Base-by-base conservation (phyloP, 2,888 invertebrate genomes). In the Phragmatobia fuliginosa region DNA sequence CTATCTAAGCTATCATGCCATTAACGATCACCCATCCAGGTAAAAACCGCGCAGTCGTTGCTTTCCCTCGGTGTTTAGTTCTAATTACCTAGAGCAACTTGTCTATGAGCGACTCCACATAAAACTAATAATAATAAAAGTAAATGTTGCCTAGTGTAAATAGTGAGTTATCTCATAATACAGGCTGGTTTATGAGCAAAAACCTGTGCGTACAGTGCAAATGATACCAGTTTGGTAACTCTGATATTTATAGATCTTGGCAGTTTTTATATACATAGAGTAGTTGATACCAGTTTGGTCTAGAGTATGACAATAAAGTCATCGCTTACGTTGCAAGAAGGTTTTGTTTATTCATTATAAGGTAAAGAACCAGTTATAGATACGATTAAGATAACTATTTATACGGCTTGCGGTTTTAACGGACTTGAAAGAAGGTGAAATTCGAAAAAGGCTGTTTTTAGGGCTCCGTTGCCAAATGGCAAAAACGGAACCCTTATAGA, bases 171-270 rank as follows among this genome's bases (percentile, higher is more conserved):
- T 16, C 3, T 58, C 31, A 32, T 28, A 49, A 32, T 25, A 31
- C 36, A 14, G 33, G 36, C 25, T 31, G 63, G 59, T 59, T 60
- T 64, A 73, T 64, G 68, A 31, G 32, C 1, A 63, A 62, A 60
- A 68, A 56, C 68, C 62, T 56, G 28, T 58, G 68, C 73, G 62
- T 71, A 69, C 70, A 66, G 72, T 66, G 71, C 81, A 73, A 68
- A 28, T 32, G 59, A 70, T 74, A 76, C 79, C 71, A 64, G 79
- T 79, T 78, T 72, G 62, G 70, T 66, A 59, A 74, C 68, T 70
- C 5, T 6, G 70, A 28, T 79, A 79, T 79, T 81, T 79, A 81
- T 79, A 79, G 81, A 70, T 38, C 49, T 56, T n/a, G 56, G 75
- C 68, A 70, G 56, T 66, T 72, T 70, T 69, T 49, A 60, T 41